A percentile compares a stretch with the other conserved stretches of the same genome.
Evolutionary conservation across 30 jellyfish, hydroid and myxozoan species (phyloP).

Genomic region (Rhopilema esculentum): DNA sequence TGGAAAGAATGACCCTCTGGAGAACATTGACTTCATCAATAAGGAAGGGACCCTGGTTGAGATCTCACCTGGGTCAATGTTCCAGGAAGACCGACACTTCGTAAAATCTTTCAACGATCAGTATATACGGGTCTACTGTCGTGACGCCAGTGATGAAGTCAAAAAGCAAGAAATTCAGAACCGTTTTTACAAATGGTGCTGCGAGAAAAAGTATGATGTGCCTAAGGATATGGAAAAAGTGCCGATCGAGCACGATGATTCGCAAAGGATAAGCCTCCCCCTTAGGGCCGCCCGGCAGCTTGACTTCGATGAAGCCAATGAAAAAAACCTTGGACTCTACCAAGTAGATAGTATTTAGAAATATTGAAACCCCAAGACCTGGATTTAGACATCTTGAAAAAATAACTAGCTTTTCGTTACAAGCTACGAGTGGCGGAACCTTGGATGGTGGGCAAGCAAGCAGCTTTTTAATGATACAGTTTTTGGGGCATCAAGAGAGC

Average conservation of each 20-base stretch:
- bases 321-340: too few relatives aligned
- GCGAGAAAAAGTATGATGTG: constrained; percentile 13
- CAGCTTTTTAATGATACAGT: too few relatives aligned
- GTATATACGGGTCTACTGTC: constrained; percentile 51
- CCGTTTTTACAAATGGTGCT: constrained; percentile 51
- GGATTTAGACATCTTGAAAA: too few relatives aligned
- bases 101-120: constrained; percentile 29
- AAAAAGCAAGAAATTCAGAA: constrained; percentile 28
- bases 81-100: background rate
- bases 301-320: background rate
- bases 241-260: constrained; percentile 47
- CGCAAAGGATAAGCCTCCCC: too few relatives aligned
- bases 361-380: too few relatives aligned
- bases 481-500: too few relatives aligned
- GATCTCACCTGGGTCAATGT: constrained; percentile 1
- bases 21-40: constrained; percentile 45
- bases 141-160: constrained; percentile 20
- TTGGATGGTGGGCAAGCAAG: too few relatives aligned
- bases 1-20: constrained; percentile 52
- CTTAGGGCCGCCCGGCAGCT: too few relatives aligned
- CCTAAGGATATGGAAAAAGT: constrained; percentile 51
- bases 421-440: too few relatives aligned
- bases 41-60: constrained; percentile 47
- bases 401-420: too few relatives aligned
- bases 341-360: too few relatives aligned